Conservation (phyloP, 1,140 invertebrate genomes). For the Steinernema feltiae region DNA sequence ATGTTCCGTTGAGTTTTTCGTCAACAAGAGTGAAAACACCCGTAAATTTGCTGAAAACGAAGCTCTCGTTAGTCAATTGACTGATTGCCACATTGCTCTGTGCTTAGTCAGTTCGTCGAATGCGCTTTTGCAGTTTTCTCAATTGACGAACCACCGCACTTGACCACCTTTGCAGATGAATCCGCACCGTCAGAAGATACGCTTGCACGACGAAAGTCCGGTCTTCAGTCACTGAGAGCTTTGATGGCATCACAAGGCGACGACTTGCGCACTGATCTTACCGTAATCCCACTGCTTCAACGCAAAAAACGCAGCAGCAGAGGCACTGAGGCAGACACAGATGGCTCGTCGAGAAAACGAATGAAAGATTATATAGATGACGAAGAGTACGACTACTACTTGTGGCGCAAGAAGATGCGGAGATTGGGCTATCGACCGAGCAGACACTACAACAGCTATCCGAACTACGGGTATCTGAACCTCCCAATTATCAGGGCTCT, state of each 20-base stretch:
- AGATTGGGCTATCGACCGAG: background rate
- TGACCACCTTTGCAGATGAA: background rate
- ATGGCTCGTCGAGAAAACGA: background rate
- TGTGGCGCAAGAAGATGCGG: background rate
- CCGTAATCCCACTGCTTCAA: background rate
- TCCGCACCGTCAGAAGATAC: background rate
- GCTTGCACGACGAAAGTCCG: conserved; percentile 1
- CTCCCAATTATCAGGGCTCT: background rate
- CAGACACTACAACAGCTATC: background rate
- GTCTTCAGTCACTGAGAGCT: background rate
- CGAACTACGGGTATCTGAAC: background rate
- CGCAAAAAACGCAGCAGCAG: background rate
- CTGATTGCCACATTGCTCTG: too few relatives aligned
- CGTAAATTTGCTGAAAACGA: too few relatives aligned
- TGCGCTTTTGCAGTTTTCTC: background rate
- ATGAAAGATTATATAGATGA: background rate
- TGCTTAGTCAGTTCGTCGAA: too few relatives aligned
- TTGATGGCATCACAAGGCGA: background rate
- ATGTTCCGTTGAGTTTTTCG: background rate
- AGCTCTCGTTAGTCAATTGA: too few relatives aligned
- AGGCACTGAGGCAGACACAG: background rate
- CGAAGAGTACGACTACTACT: conserved; percentile 5
- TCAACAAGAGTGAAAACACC: background rate
- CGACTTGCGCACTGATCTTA: background rate
- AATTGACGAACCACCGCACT: background rate